Evolutionary conservation across 2,113 vertebrate species (phyloP).

Genomic region (Pristiophorus japonicus): DNA sequence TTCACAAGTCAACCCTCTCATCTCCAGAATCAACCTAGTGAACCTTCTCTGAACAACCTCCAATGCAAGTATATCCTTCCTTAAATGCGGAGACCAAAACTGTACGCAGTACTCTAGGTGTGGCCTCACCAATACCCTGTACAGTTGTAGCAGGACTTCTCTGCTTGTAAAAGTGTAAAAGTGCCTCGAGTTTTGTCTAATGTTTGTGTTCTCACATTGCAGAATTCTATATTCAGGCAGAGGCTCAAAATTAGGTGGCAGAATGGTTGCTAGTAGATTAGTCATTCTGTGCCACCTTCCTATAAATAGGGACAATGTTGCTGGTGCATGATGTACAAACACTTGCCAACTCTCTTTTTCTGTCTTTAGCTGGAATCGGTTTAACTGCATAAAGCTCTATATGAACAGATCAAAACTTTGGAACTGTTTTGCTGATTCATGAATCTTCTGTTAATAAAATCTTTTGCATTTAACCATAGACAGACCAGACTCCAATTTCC

Average conservation of each 20-base stretch:
- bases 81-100: too few relatives aligned
- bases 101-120: too few relatives aligned
- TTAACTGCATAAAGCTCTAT: neutral
- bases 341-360: neutral
- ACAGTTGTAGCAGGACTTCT: too few relatives aligned
- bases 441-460: neutral
- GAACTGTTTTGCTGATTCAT: neutral
- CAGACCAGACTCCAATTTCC: neutral
- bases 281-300: constrained; percentile 30
- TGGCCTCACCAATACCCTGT: too few relatives aligned
- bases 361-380: neutral
- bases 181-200: neutral
- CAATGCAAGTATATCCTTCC: too few relatives aligned
- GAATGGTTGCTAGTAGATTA: constrained; percentile 5
- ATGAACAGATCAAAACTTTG: neutral
- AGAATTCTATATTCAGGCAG: constrained; percentile 19
- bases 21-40: too few relatives aligned
- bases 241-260: neutral
- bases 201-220: neutral
- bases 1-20: too few relatives aligned
- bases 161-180: too few relatives aligned
- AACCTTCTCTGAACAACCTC: too few relatives aligned
- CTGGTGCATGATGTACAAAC: neutral
- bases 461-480: neutral
- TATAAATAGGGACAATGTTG: constrained; percentile 15